Percentiles rank a stretch among this genome's conserved stretches.
Conservation (phyloP, 2,113 vertebrate species). For the Pterocles gutturalis region DNA sequence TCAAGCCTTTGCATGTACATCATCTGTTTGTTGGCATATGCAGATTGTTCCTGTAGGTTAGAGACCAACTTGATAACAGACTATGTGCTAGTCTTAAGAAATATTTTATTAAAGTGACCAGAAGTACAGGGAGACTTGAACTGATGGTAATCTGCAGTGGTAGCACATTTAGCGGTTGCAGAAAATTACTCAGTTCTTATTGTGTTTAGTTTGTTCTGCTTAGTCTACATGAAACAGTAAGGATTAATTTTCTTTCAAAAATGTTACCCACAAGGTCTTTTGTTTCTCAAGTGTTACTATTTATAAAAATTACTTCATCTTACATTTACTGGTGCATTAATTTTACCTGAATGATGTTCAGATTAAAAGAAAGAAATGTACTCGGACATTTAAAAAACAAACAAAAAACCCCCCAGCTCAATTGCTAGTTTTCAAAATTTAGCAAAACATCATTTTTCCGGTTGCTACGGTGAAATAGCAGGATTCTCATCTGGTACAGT, state of each 20-base stretch:
- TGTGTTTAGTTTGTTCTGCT: background rate
- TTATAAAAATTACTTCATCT: background rate
- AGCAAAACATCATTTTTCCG: background rate
- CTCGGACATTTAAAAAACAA: background rate
- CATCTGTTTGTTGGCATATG: background rate
- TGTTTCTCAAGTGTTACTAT: background rate
- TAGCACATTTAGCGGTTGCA: background rate
- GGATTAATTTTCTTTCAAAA: background rate
- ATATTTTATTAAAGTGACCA: background rate
- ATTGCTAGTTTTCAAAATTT: constrained; percentile 20
- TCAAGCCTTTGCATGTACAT: background rate
- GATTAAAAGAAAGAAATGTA: background rate
- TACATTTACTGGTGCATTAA: background rate
- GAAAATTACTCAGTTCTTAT: background rate
- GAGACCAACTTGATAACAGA: background rate
- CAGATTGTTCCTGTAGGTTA: background rate
- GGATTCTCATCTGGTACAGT: constrained; percentile 10
- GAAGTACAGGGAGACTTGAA: background rate
- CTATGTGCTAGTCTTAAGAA: background rate
- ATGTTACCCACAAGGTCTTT: background rate
- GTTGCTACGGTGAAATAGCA: constrained; percentile 24
- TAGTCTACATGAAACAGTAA: background rate
- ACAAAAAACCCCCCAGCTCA: background rate
- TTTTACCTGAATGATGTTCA: background rate
- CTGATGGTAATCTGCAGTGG: background rate